Percentiles rank a stretch among this genome's conserved stretches.
phyloP scores from a whole-genome alignment of 2,888 invertebrate species.

The Tinea trinotella region DNA sequence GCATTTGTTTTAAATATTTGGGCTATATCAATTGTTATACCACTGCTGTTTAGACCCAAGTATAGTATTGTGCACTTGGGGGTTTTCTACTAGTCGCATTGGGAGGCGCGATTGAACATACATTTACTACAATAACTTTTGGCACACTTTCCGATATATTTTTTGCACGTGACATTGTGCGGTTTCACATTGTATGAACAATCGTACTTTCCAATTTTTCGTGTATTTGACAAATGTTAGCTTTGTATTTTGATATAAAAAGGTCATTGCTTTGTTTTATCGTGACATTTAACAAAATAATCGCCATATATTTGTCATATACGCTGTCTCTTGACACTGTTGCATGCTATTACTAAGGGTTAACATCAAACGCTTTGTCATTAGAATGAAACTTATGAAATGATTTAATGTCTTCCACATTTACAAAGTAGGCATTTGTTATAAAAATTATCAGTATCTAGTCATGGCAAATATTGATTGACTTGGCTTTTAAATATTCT shows the following conservation, averaged over 20 bases:
- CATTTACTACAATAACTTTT: too few species aligned
- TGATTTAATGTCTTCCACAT: conserved; percentile 15
- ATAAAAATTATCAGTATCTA: background rate
- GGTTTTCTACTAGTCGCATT: background rate
- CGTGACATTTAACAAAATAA: conserved; percentile 1
- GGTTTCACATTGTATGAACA: too few species aligned
- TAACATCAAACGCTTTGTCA: background rate
- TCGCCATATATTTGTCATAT: conserved; percentile 11
- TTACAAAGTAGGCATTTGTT: conserved; percentile 12
- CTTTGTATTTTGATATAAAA: background rate
- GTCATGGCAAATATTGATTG: background rate
- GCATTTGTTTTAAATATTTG: conserved; percentile 10
- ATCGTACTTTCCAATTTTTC: background rate
- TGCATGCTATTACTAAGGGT: background rate
- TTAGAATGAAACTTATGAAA: conserved; percentile 14
- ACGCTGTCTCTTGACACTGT: background rate
- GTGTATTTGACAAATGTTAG: conserved; percentile 4
- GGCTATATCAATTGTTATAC: conserved; percentile 4
- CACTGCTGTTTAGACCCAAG: background rate
- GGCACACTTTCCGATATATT: too few species aligned
- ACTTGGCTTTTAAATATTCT: conserved; percentile 2
- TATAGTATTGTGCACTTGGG: background rate
- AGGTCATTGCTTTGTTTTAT: conserved; percentile 9
- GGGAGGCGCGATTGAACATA: background rate
- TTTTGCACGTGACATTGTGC: too few species aligned